These are phyloP conservation scores for Oncorhynchus masou DNA, from an alignment of 2,113 vertebrate genomes.

Conservation along the genomic window DNA sequence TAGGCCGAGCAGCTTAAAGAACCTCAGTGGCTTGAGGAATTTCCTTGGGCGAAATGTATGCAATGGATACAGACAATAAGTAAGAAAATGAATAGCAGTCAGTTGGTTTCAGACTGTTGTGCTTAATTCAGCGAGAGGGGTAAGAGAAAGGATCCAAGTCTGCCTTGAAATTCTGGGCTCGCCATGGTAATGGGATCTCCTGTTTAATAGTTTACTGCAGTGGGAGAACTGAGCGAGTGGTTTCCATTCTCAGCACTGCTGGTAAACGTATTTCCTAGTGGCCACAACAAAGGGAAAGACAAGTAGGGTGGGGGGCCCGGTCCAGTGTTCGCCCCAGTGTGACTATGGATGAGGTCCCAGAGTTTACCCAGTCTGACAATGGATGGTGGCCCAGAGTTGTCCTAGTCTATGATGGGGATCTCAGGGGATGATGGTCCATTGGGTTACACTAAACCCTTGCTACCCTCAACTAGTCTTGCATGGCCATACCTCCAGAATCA, in stretches of 20 bases:
- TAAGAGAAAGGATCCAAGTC: slow-evolving; percentile 46
- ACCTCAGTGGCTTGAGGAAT: neutral
- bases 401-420: no score
- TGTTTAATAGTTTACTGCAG: slow-evolving; percentile 69
- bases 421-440: slow-evolving; percentile 12
- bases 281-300: slow-evolving; percentile 68
- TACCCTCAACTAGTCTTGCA: neutral
- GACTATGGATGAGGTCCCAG: slow-evolving; percentile 1
- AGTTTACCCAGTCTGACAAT: no score
- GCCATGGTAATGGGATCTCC: slow-evolving; percentile 66
- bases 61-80: neutral
- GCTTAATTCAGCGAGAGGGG: neutral
- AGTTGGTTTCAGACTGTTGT: neutral
- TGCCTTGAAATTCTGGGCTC: slow-evolving; percentile 52
- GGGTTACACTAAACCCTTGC: neutral
- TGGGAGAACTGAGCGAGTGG: slow-evolving; percentile 57
- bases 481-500: no score
- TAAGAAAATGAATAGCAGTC: neutral
- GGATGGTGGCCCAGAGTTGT: no score
- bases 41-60: neutral
- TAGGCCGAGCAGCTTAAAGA: no score
- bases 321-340: slow-evolving; percentile 44
- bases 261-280: slow-evolving; percentile 68
- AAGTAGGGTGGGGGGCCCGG: slow-evolving; percentile 54
- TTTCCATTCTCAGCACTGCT: slow-evolving; percentile 67